Evolutionary conservation across 2,797 vertebrate species (phyloP).

Genomic region (Brotula barbata): DNA sequence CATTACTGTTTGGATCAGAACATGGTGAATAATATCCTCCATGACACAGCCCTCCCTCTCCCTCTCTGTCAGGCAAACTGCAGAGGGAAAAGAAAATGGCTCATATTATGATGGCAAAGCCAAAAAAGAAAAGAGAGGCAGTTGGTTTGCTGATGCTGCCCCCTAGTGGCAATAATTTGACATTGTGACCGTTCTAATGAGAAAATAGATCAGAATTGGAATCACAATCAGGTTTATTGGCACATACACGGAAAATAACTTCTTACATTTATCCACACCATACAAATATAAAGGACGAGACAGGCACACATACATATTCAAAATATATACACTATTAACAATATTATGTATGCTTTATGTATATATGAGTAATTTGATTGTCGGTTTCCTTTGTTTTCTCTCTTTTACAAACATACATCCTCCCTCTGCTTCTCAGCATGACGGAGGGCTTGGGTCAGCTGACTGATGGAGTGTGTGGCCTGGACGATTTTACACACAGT

Average conservation of each 20-base stretch:
- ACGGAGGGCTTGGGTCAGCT: conserved; percentile 96
- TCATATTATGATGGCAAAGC: conserved; percentile 39
- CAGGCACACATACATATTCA: too few species aligned
- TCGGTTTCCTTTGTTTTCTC: background rate
- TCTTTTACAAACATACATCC: background rate
- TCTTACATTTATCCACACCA: too few species aligned
- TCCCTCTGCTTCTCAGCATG: conserved; percentile 81
- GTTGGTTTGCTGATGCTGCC: conserved; percentile 55
- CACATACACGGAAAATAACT: too few species aligned
- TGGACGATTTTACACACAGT: conserved; percentile 91
- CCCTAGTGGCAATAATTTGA: conserved; percentile 51
- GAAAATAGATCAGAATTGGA: background rate
- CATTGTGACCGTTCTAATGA: background rate
- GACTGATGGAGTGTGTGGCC: conserved; percentile 91
- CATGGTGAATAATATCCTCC: conserved; percentile 75
- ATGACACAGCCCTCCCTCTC: conserved; percentile 61
- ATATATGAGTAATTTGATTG: background rate
- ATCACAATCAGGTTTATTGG: too few species aligned
- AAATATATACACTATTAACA: too few species aligned
- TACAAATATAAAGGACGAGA: too few species aligned
- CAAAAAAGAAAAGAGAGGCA: conserved; percentile 29
- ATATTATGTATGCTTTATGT: too few species aligned
- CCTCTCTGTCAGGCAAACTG: conserved; percentile 29
- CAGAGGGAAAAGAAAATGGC: conserved; percentile 61
- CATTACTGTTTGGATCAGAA: conserved; percentile 60